These are phyloP conservation scores for Phyllotreta striolata DNA, from an alignment of 2,888 invertebrate species.

Conservation along the genomic window DNA sequence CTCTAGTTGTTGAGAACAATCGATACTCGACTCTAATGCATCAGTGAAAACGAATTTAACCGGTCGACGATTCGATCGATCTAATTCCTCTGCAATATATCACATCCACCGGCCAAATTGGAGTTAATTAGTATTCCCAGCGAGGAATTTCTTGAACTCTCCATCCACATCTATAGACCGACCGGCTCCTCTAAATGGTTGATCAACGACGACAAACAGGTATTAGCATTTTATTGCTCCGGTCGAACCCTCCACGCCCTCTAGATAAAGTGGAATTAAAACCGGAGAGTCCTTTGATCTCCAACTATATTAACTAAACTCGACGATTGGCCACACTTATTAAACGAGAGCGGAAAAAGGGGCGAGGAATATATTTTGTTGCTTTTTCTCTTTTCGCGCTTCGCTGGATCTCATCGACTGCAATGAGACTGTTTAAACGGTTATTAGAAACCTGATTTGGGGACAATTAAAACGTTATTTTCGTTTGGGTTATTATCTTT, in stretches of 20 bases:
- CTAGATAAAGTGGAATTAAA: conserved; percentile 68
- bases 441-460: conserved; percentile 23
- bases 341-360: conserved; percentile 56
- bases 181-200: conserved; percentile 61
- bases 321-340: conserved; percentile 60
- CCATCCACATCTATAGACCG: too few species aligned
- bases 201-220: conserved; percentile 74
- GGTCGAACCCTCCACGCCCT: conserved; percentile 62
- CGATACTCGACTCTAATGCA: too few species aligned
- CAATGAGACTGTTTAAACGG: conserved; percentile 22
- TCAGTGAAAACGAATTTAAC: conserved; percentile 13
- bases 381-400: conserved; percentile 52
- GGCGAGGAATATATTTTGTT: conserved; percentile 45
- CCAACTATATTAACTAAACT: conserved; percentile 62
- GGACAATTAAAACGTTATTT: conserved; percentile 28
- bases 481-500: conserved; percentile 18
- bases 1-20: too few species aligned
- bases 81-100: conserved; percentile 28
- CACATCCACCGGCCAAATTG: conserved; percentile 33
- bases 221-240: conserved; percentile 76
- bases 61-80: conserved; percentile 25
- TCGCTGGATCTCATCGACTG: conserved; percentile 44
- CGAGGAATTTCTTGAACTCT: too few species aligned
- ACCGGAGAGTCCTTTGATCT: conserved; percentile 66
- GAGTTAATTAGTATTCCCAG: conserved; percentile 48